Evolutionary conservation across 2,888 invertebrate species (phyloP).

Genomic region (Melangyna quadrimaculata): DNA sequence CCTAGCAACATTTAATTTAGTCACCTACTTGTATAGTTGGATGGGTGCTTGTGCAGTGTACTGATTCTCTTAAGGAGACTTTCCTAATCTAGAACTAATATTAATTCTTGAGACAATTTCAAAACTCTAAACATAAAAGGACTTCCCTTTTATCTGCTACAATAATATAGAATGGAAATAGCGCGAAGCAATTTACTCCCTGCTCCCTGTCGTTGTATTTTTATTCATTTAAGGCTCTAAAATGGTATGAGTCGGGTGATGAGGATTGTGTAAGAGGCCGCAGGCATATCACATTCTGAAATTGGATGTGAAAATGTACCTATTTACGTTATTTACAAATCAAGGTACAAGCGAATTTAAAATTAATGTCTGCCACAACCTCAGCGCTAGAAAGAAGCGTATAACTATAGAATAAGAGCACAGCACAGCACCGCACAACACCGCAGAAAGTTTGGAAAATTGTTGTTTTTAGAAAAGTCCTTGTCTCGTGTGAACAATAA

Average conservation of each 20-base stretch:
- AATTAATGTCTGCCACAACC: slow-evolving; percentile 36
- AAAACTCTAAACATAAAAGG: no score
- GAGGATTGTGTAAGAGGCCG: neutral
- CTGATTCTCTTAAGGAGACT: no score
- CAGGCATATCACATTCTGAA: slow-evolving; percentile 16
- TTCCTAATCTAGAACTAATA: no score
- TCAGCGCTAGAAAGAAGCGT: neutral
- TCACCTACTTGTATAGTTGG: no score
- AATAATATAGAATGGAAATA: no score
- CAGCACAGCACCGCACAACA: no score
- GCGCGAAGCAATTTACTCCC: slow-evolving; percentile 33
- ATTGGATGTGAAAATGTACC: slow-evolving; percentile 63
- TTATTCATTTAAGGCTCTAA: slow-evolving; percentile 38
- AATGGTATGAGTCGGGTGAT: neutral
- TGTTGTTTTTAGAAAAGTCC: slow-evolving; percentile 7
- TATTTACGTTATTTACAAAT: slow-evolving; percentile 70
- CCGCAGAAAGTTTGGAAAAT: neutral
- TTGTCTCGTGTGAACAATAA: slow-evolving; percentile 64
- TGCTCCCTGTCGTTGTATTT: slow-evolving; percentile 13
- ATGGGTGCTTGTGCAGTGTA: no score
- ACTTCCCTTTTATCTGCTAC: no score
- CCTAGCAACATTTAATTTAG: no score
- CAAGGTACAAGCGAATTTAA: slow-evolving; percentile 51
- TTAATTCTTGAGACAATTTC: no score
- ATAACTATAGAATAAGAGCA: neutral